Percentiles rank a stretch among this genome's conserved stretches.
These are phyloP conservation scores for Diploptera punctata DNA, from an alignment of 2,888 invertebrate genomes.

Conservation along the genomic window DNA sequence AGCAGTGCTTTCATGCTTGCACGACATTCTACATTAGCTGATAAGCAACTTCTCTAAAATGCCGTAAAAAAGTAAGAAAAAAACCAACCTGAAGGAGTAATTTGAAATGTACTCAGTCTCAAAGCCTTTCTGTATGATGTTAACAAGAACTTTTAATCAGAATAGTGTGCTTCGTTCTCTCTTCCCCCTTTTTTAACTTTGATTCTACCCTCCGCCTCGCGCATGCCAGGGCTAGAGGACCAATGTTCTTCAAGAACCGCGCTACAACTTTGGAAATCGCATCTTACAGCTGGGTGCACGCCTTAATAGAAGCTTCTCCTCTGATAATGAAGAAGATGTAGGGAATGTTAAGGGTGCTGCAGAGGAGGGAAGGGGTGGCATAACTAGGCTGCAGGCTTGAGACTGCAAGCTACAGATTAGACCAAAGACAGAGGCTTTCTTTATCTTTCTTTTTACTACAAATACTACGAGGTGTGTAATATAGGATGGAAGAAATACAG, in stretches of 20 bases:
- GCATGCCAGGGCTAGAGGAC: neutral
- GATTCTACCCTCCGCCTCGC: neutral
- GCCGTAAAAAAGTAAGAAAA: too few relatives aligned
- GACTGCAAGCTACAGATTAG: constrained; percentile 22
- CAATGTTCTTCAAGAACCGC: constrained; percentile 22
- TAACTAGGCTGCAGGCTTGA: constrained; percentile 2
- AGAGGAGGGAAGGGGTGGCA: neutral
- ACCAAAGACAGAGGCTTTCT: neutral
- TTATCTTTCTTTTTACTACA: neutral
- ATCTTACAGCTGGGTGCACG: constrained; percentile 34
- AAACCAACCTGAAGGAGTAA: too few relatives aligned
- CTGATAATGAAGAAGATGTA: constrained; percentile 36
- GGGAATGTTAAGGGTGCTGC: constrained; percentile 32
- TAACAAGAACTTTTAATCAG: constrained; percentile 36
- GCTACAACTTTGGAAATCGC: constrained; percentile 30
- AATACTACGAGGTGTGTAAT: too few relatives aligned
- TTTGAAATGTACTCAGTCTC: neutral
- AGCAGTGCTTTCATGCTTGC: too few relatives aligned
- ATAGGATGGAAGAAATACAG: too few relatives aligned
- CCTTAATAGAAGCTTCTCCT: constrained; percentile 33
- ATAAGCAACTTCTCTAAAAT: too few relatives aligned
- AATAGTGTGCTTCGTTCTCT: constrained; percentile 17
- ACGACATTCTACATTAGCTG: too few relatives aligned
- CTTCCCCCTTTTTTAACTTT: constrained; percentile 1
- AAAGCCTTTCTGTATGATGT: constrained; percentile 6